Evolutionary conservation across 2,113 vertebrate species (phyloP).

Genomic region (Eonycteris spelaea): DNA sequence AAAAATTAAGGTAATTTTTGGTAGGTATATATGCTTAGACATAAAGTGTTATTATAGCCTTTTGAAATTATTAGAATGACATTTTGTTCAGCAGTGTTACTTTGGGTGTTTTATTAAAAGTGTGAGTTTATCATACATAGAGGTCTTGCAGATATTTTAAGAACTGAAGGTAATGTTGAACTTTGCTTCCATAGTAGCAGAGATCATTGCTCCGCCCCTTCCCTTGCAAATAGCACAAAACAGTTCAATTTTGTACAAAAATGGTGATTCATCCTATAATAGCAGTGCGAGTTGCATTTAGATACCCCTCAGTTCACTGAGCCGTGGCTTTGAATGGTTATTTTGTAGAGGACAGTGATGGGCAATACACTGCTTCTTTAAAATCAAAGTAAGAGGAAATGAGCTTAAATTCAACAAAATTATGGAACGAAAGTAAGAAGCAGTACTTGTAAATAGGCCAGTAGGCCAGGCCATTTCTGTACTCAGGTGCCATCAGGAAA

Average conservation of each 20-base stretch:
- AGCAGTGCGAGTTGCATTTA: not conserved
- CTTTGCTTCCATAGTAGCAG: not conserved
- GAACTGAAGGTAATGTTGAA: not conserved
- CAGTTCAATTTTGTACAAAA: not conserved
- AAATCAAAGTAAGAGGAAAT: not conserved
- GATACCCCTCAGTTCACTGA: not conserved
- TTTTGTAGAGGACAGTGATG: not conserved
- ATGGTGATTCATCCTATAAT: not conserved
- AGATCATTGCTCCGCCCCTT: not conserved
- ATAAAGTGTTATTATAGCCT: not conserved
- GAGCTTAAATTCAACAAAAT: not conserved
- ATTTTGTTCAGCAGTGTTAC: not conserved
- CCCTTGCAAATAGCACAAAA: not conserved
- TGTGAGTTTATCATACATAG: not conserved
- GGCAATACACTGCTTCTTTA: not conserved
- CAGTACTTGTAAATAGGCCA: not conserved
- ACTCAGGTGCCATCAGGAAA: not conserved
- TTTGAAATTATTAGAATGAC: constrained; percentile 43
- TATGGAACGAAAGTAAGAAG: not conserved
- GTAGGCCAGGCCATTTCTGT: not conserved
- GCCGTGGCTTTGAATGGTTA: not conserved
- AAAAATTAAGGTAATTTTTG: not conserved
- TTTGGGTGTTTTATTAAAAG: not conserved
- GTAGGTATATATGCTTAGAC: not conserved
- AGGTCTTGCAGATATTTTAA: not conserved